Base-by-base conservation (phyloP, 53 echinoderm and acorn worm genomes). In the Temnopleurus reevesii region DNA sequence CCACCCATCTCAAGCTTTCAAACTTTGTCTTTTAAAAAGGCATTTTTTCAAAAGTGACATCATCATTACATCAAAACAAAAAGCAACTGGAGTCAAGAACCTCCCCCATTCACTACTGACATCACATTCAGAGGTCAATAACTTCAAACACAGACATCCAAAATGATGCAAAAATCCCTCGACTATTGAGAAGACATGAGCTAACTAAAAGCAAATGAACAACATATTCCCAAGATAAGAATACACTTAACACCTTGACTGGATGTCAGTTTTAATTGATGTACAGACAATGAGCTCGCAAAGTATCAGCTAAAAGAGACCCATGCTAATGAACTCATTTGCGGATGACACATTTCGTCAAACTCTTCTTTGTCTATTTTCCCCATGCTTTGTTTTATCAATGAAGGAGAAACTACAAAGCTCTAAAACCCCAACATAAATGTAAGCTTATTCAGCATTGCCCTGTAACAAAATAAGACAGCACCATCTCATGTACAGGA, bases 301-400 rank as follows among this genome's bases (percentile, higher is more conserved):
- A 83, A 83, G 55, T 83, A 49, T 83, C 34, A 19, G 35, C 5
- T 83, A 55, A 51, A 56, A 83, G 28, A 12, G 51, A 18, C n/a
- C 34, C 0, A 36, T 83, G 83, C 83, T 83, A 83, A 83, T 83
- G 55, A 83, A 83, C 83, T 83, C 83, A 83, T 83, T 55, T 55
- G 83, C 36, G 55, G 83, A 36, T 83, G 83, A 83, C 83, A 56
- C 83, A 56, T 83, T 21, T 79, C 17, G 79, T 13, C 15, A 12
- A 21, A 38, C 83, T 36, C 51, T 51, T 83, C 81, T 35, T 23
- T 8, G 23, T 35, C 83, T 30, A 46, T 47, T 7, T 18, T 29
- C 35, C 54, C 83, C 31, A n/a, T 21, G 63, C 33, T 58, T 27
- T 57, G 57, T 26, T 63, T 33, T 23, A n/a, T 7, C 38, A 38